Evolutionary conservation across 2,113 vertebrate genomes (phyloP).

Genomic region (Colius striatus): DNA sequence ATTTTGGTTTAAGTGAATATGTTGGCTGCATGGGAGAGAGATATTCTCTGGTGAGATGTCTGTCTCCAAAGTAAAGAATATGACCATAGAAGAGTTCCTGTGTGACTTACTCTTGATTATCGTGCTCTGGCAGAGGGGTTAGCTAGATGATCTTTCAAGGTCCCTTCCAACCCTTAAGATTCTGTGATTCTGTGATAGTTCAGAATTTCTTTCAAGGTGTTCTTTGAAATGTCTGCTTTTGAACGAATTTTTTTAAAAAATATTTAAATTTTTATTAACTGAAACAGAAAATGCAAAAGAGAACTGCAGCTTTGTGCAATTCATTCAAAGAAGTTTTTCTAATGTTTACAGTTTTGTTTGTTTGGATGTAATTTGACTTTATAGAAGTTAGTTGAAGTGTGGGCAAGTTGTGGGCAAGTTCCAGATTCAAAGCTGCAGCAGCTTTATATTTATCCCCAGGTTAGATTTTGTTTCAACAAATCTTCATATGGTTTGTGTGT

Average conservation of each 20-base stretch:
- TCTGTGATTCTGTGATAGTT: not conserved
- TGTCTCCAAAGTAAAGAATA: not conserved
- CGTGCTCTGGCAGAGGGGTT: no score
- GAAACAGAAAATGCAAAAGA: not conserved
- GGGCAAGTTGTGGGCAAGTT: not conserved
- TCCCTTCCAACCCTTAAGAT: no score
- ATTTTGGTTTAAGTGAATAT: not conserved
- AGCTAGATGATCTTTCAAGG: no score
- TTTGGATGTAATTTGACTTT: not conserved
- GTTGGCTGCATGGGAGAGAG: not conserved
- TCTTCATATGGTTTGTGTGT: not conserved
- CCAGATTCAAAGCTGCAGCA: not conserved
- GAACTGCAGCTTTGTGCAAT: not conserved
- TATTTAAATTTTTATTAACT: not conserved
- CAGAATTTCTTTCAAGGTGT: not conserved
- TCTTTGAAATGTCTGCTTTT: not conserved
- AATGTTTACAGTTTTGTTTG: not conserved
- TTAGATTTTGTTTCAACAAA: constrained; percentile 13
- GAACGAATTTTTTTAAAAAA: not conserved
- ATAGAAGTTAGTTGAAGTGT: not conserved
- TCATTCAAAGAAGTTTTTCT: not conserved
- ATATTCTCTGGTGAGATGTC: not conserved
- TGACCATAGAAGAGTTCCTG: no score
- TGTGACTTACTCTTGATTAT: no score
- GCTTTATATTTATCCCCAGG: constrained; percentile 8